These are phyloP conservation scores for Champsocephalus esox DNA, from an alignment of 2,797 vertebrate genomes.

Conservation along the genomic window DNA sequence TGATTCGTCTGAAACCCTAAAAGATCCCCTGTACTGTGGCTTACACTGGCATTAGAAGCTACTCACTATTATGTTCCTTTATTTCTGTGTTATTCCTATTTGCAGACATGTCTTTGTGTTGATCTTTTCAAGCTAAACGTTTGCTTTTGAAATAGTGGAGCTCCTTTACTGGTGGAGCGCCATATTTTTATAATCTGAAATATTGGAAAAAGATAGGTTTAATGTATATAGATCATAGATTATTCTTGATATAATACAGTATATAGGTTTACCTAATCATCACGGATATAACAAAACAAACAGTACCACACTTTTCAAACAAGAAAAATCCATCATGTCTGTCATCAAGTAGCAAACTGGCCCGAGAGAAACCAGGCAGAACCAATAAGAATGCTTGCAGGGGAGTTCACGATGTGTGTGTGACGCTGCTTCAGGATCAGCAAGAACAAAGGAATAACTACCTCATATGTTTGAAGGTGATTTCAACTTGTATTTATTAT, in stretches of 20 bases:
- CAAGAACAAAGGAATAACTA: too few species aligned
- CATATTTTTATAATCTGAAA: not conserved
- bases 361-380: not conserved
- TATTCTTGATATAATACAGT: not conserved
- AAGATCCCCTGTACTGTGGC: slow-evolving; percentile 10
- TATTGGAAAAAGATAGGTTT: not conserved
- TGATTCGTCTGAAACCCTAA: slow-evolving; percentile 15
- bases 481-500: not conserved
- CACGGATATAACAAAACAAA: not conserved
- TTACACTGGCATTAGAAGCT: not conserved
- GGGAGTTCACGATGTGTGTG: too few species aligned
- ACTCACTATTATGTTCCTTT: not conserved
- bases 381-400: too few species aligned
- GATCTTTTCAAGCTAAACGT: not conserved
- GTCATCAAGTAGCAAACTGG: not conserved
- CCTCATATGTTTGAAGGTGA: too few species aligned
- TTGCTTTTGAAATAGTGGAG: not conserved
- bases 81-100: not conserved
- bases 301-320: not conserved
- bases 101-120: not conserved
- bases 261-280: not conserved
- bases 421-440: too few species aligned
- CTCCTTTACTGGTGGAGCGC: not conserved
- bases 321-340: not conserved
- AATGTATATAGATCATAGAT: not conserved